Conservation (phyloP, 2,888 invertebrate genomes). For the Rotaria magnacalcarata region DNA sequence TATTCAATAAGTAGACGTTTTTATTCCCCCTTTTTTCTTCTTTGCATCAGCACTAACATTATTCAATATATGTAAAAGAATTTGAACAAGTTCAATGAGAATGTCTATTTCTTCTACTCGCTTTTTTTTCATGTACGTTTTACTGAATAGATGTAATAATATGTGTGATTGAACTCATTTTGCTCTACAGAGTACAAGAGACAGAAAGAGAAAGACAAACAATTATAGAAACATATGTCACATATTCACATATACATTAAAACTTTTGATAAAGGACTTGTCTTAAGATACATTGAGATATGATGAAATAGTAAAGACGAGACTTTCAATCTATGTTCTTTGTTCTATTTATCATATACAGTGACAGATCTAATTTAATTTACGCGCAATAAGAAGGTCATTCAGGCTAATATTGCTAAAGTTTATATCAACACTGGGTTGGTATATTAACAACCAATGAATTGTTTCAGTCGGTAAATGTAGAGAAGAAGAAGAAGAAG, state of each 20-base stretch:
- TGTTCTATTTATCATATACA: background rate
- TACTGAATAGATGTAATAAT: background rate
- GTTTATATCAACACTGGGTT: background rate
- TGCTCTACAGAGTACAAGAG: background rate
- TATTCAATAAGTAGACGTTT: background rate
- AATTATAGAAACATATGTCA: too few species aligned
- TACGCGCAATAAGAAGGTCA: background rate
- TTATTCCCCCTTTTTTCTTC: background rate
- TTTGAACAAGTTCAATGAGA: conserved; percentile 5
- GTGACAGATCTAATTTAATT: background rate
- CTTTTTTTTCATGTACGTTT: background rate
- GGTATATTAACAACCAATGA: background rate
- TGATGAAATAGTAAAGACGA: background rate
- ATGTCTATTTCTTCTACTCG: background rate
- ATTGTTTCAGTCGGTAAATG: background rate
- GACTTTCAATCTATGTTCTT: background rate
- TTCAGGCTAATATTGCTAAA: background rate
- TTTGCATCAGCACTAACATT: background rate
- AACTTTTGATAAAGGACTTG: too few species aligned
- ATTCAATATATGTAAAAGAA: background rate
- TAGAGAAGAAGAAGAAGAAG: background rate
- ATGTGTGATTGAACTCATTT: conserved; percentile 29
- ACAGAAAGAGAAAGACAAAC: background rate
- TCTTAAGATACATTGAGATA: background rate
- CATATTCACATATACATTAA: too few species aligned